phyloP scores from a whole-genome alignment of 2,888 invertebrate genomes.

The Conus canariensis region DNA sequence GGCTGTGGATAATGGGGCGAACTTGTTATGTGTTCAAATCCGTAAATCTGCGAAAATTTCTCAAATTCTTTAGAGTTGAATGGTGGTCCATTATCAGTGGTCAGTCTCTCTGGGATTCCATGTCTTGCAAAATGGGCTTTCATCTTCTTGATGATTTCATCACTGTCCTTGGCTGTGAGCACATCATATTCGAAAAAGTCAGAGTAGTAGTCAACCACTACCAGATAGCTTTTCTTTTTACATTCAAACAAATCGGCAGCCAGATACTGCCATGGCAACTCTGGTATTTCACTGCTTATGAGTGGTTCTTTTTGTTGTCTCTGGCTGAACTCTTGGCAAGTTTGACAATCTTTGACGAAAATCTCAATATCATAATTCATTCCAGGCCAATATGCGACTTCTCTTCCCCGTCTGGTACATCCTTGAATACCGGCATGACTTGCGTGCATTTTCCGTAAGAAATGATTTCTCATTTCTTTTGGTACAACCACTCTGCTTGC shows the following conservation, averaged over 20 bases:
- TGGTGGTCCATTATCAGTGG: not conserved
- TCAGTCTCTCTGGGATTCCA: conserved; percentile 14
- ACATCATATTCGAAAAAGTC: conserved; percentile 3
- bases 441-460: conserved; percentile 6
- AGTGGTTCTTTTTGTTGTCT: not conserved
- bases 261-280: conserved; percentile 13
- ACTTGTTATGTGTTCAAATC: conserved; percentile 3
- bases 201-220: conserved; percentile 1
- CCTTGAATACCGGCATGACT: conserved; percentile 10
- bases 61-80: not conserved
- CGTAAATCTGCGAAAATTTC: not conserved
- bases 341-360: conserved; percentile 8
- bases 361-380: not conserved
- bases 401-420: conserved; percentile 4
- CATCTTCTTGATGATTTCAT: conserved; percentile 20
- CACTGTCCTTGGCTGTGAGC: not conserved
- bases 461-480: not conserved
- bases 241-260: conserved; percentile 15
- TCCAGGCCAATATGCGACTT: conserved; percentile 13
- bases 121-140: conserved; percentile 19
- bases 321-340: not conserved
- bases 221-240: not conserved
- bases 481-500: not conserved
- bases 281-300: conserved; percentile 19
- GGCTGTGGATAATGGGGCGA: not conserved